phyloP scores from a whole-genome alignment of 2,797 vertebrate species.

The Hypotaenidia philippensis region DNA sequence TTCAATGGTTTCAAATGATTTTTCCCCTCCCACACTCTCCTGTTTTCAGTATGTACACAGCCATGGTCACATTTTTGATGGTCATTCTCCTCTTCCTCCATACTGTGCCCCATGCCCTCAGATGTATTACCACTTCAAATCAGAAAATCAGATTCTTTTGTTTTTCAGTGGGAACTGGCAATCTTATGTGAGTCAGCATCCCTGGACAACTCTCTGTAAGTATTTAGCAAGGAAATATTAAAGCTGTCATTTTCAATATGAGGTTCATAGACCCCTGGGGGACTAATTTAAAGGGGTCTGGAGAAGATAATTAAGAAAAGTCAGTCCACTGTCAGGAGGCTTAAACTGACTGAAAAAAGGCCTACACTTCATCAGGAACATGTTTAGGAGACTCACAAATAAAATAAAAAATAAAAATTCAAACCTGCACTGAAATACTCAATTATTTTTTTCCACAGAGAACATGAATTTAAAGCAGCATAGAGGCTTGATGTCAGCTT shows the following conservation, averaged over 20 bases:
- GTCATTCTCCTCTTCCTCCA: background rate
- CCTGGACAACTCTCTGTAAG: constrained; percentile 8
- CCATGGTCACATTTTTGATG: background rate
- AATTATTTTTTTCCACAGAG: background rate
- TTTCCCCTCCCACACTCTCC: background rate
- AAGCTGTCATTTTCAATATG: constrained; percentile 57
- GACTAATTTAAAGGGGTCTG: constrained; percentile 60
- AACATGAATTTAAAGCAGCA: background rate
- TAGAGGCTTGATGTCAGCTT: background rate
- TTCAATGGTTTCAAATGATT: constrained; percentile 15
- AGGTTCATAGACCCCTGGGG: constrained; percentile 27
- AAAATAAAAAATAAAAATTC: background rate
- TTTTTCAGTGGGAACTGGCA: background rate
- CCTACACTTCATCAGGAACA: constrained; percentile 1
- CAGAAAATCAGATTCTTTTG: background rate
- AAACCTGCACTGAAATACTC: background rate
- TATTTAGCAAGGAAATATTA: constrained; percentile 57
- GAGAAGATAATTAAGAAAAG: constrained; percentile 63
- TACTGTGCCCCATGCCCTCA: background rate
- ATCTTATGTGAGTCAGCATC: background rate
- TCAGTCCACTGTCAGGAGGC: constrained; percentile 33
- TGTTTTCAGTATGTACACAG: background rate
- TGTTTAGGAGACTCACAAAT: background rate
- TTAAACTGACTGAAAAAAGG: background rate
- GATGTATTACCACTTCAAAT: background rate